Percentiles rank a stretch among this genome's conserved stretches.
Conservation (phyloP, 2,888 invertebrate genomes). For the Cancer borealis region DNA sequence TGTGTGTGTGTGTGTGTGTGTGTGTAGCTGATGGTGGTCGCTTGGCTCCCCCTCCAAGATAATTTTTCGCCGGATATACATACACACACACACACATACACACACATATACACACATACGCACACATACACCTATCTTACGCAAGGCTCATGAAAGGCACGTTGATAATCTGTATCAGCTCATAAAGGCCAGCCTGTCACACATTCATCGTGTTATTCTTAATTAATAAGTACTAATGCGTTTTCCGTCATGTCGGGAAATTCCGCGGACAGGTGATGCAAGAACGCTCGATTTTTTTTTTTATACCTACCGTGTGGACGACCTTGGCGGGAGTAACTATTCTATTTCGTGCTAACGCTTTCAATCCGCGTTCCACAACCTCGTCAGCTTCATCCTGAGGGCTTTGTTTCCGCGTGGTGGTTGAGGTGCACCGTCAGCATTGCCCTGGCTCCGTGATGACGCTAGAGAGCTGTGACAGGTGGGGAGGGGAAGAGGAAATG, state of each 20-base stretch:
- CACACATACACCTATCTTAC: background rate
- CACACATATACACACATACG: background rate
- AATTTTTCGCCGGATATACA: background rate
- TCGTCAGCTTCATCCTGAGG: background rate
- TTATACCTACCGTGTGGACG: background rate
- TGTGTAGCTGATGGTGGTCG: background rate
- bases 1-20: constrained; percentile 41
- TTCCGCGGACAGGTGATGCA: constrained; percentile 15
- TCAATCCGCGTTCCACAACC: background rate
- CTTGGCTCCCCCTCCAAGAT: background rate
- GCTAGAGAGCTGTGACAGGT: background rate
- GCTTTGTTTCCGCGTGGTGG: constrained; percentile 27
- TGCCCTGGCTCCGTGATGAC: background rate
- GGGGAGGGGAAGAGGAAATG: background rate
- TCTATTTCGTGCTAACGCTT: background rate
- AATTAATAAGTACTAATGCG: background rate
- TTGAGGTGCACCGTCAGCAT: background rate
- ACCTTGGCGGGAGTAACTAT: constrained; percentile 31
- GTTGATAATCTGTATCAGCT: background rate
- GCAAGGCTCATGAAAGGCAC: background rate
- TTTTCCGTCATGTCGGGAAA: constrained; percentile 8
- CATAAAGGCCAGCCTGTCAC: background rate
- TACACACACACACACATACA: background rate
- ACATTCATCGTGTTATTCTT: background rate
- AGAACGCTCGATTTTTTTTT: background rate